phyloP scores from a whole-genome alignment of 2,888 invertebrate species.

The Rotaria sp. region DNA sequence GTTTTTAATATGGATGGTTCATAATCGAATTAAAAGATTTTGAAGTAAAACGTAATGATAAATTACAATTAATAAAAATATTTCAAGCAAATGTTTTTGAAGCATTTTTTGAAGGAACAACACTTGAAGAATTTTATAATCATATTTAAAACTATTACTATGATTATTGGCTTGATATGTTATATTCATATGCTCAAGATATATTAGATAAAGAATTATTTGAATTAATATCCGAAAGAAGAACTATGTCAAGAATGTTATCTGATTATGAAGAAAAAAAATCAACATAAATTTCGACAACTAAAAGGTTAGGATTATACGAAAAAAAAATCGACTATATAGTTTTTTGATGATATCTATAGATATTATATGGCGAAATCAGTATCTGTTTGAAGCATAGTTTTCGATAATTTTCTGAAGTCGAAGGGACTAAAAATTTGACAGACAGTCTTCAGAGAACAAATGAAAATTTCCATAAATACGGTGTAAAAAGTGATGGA shows the following conservation, averaged over 20 bases:
- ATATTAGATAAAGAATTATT: conserved; percentile 88
- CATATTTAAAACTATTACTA: conserved; percentile 89
- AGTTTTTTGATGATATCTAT: too few relatives aligned
- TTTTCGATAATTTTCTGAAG: too few relatives aligned
- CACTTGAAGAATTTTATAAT: conserved; percentile 81
- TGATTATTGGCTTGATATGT: conserved; percentile 95
- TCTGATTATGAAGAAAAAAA: conserved; percentile 93
- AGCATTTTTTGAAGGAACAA: conserved; percentile 76
- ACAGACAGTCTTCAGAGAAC: too few relatives aligned
- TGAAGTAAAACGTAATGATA: conserved; percentile 93
- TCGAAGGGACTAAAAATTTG: too few relatives aligned
- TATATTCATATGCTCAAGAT: conserved; percentile 68
- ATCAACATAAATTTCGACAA: conserved; percentile 93
- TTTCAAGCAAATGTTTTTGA: conserved; percentile 83
- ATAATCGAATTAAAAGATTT: conserved; percentile 94
- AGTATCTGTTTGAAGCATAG: too few relatives aligned
- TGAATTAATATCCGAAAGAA: conserved; percentile 87
- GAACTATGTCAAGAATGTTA: conserved; percentile 79
- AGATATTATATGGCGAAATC: too few relatives aligned
- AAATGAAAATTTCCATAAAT: too few relatives aligned
- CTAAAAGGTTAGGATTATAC: conserved; percentile 70
- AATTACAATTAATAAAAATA: conserved; percentile 82
- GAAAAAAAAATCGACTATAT: too few relatives aligned
- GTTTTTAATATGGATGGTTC: conserved; percentile 97
- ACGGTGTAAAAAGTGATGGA: too few relatives aligned